These are phyloP conservation scores for Atherinomorus stipes DNA, from an alignment of 2,113 vertebrate genomes.

Conservation along the genomic window DNA sequence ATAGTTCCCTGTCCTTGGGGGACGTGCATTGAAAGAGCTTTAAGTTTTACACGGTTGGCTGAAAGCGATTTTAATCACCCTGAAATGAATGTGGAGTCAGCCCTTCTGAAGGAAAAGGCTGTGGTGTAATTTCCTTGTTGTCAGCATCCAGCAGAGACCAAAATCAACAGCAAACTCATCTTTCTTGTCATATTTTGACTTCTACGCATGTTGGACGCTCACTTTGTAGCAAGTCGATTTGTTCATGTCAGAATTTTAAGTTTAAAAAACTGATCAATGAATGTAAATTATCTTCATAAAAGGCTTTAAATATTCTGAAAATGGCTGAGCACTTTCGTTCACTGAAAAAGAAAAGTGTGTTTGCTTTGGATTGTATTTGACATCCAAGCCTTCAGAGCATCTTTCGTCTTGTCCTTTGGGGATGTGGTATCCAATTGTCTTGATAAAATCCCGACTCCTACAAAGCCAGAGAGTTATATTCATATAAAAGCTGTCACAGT, in stretches of 20 bases:
- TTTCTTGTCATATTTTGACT: not conserved
- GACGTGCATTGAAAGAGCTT: not conserved
- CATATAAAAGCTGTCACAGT: no score
- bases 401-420: not conserved
- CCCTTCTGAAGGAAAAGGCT: constrained; percentile 12
- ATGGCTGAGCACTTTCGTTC: no score
- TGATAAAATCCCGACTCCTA: not conserved
- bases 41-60: not conserved
- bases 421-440: not conserved
- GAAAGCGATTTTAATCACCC: constrained; percentile 1
- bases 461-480: not conserved
- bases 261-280: no score
- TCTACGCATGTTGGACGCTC: no score
- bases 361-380: not conserved
- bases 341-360: no score
- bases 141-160: not conserved
- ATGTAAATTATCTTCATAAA: no score
- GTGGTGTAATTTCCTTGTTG: not conserved
- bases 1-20: no score
- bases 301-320: no score
- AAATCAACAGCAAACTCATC: constrained; percentile 1
- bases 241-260: no score
- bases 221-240: no score
- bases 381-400: not conserved
- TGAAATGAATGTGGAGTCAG: not conserved